Evolutionary conservation across 2,113 vertebrate genomes (phyloP), one percentile per base, ranked within the genome.

Genomic region (Xiphias gladius): DNA sequence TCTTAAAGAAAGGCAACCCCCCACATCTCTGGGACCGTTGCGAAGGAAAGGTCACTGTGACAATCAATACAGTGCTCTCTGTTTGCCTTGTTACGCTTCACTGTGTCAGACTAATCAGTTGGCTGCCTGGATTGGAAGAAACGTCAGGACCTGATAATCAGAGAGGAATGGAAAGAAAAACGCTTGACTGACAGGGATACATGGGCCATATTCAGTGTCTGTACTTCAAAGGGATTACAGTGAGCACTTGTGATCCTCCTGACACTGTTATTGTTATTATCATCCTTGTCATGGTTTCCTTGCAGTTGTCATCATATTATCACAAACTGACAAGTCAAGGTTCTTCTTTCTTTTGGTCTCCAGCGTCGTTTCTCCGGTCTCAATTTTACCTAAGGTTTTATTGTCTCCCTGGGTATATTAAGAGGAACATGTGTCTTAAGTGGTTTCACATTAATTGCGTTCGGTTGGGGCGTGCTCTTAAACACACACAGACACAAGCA

Each of bases 11-110:
- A 32, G 48, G 24, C 72, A 67, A 73, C 74, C 87, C 84, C 85
- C 85, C 81, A 81, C 82, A 55, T 83, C 64, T 78, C 22, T n/a
- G 13, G 32, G 79, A 62, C 32, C 57, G 68, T 68, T 54, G 73
- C 66, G 74, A 69, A 52, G 54, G 93, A 57, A 95, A 94, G 91
- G 93, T 93, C 92, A 92, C 73, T 37, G 81, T 91, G 84, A 82
- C 86, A 85, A 92, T 94, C 93, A 90, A 94, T 94, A 92, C 61
- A 22, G 72, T 39, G 65, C 62, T 82, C 39, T 68, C 55, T 22
- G 17, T 50, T 76, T 7, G 70, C 67, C 80, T 4, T 35, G 88
- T 87, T 91, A 82, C 80, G 87, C 87, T 64, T 85, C 82, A 80
- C 61, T 71, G 87, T 55, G 4, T 84, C 76, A 55, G n/a, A 85